Conservation (phyloP, 1,140 invertebrate genomes). For the Drosophila paulistorum region DNA sequence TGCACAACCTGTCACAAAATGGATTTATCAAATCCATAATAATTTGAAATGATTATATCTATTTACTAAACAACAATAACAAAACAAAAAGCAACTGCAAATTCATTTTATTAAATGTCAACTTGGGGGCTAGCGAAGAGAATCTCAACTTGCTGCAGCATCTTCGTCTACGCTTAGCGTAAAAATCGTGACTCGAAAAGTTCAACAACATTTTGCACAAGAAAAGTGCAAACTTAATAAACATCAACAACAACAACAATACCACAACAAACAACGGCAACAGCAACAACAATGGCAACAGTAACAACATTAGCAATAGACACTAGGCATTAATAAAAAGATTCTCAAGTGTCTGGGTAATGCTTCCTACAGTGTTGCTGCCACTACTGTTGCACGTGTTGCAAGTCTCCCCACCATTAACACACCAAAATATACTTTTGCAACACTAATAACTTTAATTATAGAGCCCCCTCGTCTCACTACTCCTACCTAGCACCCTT, state of each 20-base stretch:
- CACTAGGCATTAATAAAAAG: conserved; percentile 25
- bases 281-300: conserved; percentile 14
- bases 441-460: conserved; percentile 18
- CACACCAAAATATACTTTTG: conserved; percentile 15
- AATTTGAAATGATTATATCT: conserved; percentile 74
- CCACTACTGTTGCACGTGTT: conserved; percentile 57
- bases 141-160: conserved; percentile 47
- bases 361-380: conserved; percentile 9
- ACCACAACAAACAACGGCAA: conserved; percentile 23
- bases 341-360: conserved; percentile 51
- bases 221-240: conserved; percentile 70
- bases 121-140: conserved; percentile 44
- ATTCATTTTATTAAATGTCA: conserved; percentile 80
- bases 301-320: conserved; percentile 5
- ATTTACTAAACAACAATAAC: conserved; percentile 35
- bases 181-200: conserved; percentile 75
- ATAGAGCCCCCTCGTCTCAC: background rate
- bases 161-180: conserved; percentile 10
- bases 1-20: conserved; percentile 70
- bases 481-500: background rate
- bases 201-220: conserved; percentile 78
- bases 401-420: conserved; percentile 27
- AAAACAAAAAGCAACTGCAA: conserved; percentile 32
- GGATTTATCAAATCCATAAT: conserved; percentile 75
- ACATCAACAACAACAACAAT: conserved; percentile 33